Base-by-base conservation (phyloP, 2,888 invertebrate species). In the Epirrhoe alternata region DNA sequence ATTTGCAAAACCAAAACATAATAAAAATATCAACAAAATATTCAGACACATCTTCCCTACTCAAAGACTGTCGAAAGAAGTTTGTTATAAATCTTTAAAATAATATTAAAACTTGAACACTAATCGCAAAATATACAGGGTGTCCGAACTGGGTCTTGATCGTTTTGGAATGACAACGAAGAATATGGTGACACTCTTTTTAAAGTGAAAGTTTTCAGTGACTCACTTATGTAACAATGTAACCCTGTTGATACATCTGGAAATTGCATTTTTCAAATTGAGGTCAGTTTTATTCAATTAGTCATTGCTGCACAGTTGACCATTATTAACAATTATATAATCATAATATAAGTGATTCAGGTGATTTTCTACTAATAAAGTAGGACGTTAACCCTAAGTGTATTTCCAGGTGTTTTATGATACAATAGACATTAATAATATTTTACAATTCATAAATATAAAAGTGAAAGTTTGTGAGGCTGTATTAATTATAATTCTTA, bases 141-240 rank as follows among this genome's bases (percentile, higher is more conserved):
- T 81, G 85, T 80, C 75, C 56, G 35, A 73, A 79, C 74, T 74
- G 55, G 49, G 54, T 59, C 63, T 16, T 31, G 30, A 61, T 61
- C 53, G 33, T 54, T 60, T 33, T 65, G 60, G 62, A 74, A 74
- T 79, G 73, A 49, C 60, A 65, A 59, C 52, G 55, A 72, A 73
- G 66, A 72, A 42, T 54, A 51, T 45, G 30, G n/a, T 35, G n/a
- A 59, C 50, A 47, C 61, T 72, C 73, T 73, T 81, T 86, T 88
- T 78, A 87, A 88, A 84, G 81, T 77, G 78, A 85, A 86, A 85
- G 80, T 82, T 79, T 77, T 77, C 66, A 77, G 75, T 89, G 87
- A 88, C 74, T 87, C 86, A 88, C 61, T 24, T 56, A 72, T 62
- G 66, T 74, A 73, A 80, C 74, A 69, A 82, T 73, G 76, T 73